These are phyloP conservation scores for Elgaria multicarinata DNA, from an alignment of 2,113 vertebrate species.

Conservation along the genomic window DNA sequence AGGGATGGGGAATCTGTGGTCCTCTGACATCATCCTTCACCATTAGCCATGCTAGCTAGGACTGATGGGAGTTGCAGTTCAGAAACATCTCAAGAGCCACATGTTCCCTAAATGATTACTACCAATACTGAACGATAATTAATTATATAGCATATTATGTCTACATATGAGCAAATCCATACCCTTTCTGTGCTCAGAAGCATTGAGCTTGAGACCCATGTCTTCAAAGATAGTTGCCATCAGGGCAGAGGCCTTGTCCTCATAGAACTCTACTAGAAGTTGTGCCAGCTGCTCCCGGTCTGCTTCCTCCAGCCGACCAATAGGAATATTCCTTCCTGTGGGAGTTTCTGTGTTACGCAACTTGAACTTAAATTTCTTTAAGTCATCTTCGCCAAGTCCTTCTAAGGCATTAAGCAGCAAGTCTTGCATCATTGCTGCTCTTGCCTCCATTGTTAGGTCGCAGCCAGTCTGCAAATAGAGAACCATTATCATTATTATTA, in stretches of 20 bases:
- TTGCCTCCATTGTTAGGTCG: neutral
- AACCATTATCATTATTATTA: too few relatives aligned
- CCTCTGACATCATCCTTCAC: too few relatives aligned
- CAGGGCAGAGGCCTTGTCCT: conserved; percentile 3
- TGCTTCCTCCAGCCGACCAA: conserved; percentile 20
- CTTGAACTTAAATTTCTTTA: conserved; percentile 13
- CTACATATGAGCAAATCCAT: neutral
- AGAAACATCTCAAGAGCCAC: too few relatives aligned
- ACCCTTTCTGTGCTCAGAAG: conserved; percentile 27
- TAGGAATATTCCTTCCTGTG: conserved; percentile 8
- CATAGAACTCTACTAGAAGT: conserved; percentile 15
- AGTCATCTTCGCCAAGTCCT: neutral
- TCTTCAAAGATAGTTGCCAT: conserved; percentile 18
- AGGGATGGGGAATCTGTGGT: neutral
- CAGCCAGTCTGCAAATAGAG: neutral
- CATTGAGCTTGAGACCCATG: conserved; percentile 29
- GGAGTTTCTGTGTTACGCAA: neutral
- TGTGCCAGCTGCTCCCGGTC: neutral
- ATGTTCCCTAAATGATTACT: neutral
- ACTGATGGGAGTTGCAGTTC: too few relatives aligned
- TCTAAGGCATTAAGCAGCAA: conserved; percentile 14
- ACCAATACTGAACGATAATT: neutral
- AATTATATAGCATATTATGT: neutral
- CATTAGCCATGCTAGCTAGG: too few relatives aligned
- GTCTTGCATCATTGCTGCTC: neutral